phyloP scores from a whole-genome alignment of 2,797 vertebrate species.

The Chiroxiphia lanceolata region DNA sequence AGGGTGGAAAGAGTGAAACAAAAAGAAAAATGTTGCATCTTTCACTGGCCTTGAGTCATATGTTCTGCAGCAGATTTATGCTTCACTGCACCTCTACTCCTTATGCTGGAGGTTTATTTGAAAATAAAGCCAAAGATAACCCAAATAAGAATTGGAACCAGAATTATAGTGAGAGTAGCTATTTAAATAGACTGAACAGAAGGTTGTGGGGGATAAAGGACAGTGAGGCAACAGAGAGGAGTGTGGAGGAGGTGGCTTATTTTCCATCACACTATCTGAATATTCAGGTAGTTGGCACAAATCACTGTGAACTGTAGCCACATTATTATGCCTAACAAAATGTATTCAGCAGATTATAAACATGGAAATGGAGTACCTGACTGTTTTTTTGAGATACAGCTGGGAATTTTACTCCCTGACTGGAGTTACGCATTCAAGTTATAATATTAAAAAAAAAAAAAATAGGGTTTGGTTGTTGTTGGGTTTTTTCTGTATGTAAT shows the following conservation, averaged over 20 bases:
- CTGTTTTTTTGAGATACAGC: background rate
- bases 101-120: background rate
- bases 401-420: background rate
- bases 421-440: background rate
- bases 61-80: background rate
- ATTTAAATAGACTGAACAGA: background rate
- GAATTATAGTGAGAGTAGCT: background rate
- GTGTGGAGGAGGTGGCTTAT: background rate
- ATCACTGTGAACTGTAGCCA: background rate
- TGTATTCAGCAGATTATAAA: background rate
- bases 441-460: background rate
- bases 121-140: background rate
- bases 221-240: rapidly evolving
- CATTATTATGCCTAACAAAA: background rate
- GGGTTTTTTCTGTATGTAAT: background rate
- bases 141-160: background rate
- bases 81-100: background rate
- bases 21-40: background rate
- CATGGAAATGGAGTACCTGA: background rate
- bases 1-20: background rate
- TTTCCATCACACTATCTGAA: background rate
- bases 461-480: too few relatives aligned
- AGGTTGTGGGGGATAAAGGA: background rate
- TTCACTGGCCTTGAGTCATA: background rate
- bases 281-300: background rate